Evolutionary conservation across 2,888 invertebrate species (phyloP).

Genomic region (Syritta pipiens): DNA sequence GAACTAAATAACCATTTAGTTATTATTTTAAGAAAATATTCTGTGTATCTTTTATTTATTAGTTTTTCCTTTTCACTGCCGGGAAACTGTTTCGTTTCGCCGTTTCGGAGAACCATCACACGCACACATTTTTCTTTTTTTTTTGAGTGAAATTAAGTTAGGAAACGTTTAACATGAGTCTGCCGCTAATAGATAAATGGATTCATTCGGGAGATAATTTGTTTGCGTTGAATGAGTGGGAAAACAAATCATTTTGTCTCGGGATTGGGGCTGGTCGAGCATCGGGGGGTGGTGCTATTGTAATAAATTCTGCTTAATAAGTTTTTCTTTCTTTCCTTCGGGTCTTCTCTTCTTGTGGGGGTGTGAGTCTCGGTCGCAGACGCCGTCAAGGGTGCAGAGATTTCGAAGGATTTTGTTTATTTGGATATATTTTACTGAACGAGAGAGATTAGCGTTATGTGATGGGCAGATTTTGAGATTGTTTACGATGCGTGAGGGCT

Average conservation of each 20-base stretch:
- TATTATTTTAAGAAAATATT: neutral
- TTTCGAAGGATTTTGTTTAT: slow-evolving; percentile 3
- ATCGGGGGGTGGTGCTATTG: neutral
- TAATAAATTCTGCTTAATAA: slow-evolving; percentile 26
- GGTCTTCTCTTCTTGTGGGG: neutral
- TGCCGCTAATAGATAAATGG: slow-evolving; percentile 40
- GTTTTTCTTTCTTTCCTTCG: neutral
- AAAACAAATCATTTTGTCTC: slow-evolving; percentile 58
- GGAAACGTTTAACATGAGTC: slow-evolving; percentile 43
- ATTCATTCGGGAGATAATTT: slow-evolving; percentile 53
- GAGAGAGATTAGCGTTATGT: slow-evolving; percentile 11
- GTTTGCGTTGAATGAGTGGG: slow-evolving; percentile 56
- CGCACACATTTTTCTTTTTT: too few relatives aligned
- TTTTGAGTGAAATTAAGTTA: slow-evolving; percentile 3
- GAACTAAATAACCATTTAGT: too few relatives aligned
- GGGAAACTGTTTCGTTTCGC: slow-evolving; percentile 22
- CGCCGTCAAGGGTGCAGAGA: neutral
- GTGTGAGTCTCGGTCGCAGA: neutral
- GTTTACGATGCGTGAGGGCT: neutral
- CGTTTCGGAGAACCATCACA: neutral
- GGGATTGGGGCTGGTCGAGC: neutral
- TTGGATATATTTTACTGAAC: neutral
- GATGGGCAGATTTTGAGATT: neutral
- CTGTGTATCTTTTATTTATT: neutral
- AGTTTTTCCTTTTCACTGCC: too few relatives aligned